Evolutionary conservation across 2,888 invertebrate genomes (phyloP).

Genomic region (Nudaria mundana): DNA sequence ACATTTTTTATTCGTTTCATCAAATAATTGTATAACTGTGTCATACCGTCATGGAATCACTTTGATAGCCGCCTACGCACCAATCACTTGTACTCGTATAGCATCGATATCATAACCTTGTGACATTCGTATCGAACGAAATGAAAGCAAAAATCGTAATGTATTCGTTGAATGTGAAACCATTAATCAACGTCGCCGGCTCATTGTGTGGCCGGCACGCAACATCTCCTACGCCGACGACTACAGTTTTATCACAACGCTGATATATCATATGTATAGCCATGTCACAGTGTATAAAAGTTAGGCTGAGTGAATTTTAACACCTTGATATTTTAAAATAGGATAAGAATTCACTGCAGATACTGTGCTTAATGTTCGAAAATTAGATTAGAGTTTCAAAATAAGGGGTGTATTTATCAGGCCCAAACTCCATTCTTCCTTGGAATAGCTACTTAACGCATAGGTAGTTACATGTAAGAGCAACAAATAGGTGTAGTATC

Average conservation of each 20-base stretch:
- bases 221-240: constrained; percentile 57
- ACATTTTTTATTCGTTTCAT: neutral
- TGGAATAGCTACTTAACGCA: too few species aligned
- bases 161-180: constrained; percentile 76
- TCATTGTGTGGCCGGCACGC: constrained; percentile 79
- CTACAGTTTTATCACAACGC: constrained; percentile 59
- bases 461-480: too few species aligned
- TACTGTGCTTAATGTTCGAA: too few species aligned
- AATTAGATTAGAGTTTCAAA: too few species aligned
- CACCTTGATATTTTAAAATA: constrained; percentile 5
- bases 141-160: constrained; percentile 81
- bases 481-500: too few species aligned
- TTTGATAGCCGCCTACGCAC: constrained; percentile 35
- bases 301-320: constrained; percentile 20
- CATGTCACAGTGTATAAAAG: constrained; percentile 37
- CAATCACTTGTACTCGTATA: constrained; percentile 44
- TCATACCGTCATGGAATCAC: constrained; percentile 13
- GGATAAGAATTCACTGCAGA: neutral
- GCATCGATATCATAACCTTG: constrained; percentile 78
- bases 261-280: constrained; percentile 49
- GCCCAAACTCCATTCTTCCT: too few species aligned
- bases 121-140: constrained; percentile 77
- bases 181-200: constrained; percentile 77
- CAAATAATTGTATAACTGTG: constrained; percentile 24
- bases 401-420: too few species aligned